These are phyloP conservation scores for Apoderus coryli DNA, from an alignment of 2,888 invertebrate genomes.

Conservation along the genomic window DNA sequence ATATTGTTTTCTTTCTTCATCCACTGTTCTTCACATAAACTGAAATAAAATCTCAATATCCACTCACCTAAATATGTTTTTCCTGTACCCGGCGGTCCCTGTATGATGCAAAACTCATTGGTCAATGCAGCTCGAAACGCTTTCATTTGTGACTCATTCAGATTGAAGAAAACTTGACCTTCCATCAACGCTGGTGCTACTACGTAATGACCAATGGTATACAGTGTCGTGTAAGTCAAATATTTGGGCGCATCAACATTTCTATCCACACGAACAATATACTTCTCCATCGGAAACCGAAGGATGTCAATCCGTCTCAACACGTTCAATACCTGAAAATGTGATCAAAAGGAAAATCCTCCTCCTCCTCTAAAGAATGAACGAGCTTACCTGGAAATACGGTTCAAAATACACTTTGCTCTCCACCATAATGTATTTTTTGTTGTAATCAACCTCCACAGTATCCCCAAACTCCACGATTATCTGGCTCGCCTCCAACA, in stretches of 20 bases:
- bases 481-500: constrained; percentile 39
- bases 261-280: constrained; percentile 43
- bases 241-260: constrained; percentile 26
- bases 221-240: too few relatives aligned
- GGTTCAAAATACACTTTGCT: constrained; percentile 71
- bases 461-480: constrained; percentile 27
- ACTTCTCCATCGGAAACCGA: constrained; percentile 52
- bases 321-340: constrained; percentile 55
- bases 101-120: constrained; percentile 60
- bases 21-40: too few relatives aligned
- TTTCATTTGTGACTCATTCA: constrained; percentile 40
- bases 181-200: too few relatives aligned
- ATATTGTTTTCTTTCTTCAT: too few relatives aligned
- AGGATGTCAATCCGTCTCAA: constrained; percentile 42
- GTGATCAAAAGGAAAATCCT: too few relatives aligned
- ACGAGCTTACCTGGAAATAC: constrained; percentile 60
- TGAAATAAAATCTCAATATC: constrained; percentile 1
- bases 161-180: constrained; percentile 13
- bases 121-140: constrained; percentile 56
- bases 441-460: constrained; percentile 1
- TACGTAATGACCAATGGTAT: too few relatives aligned
- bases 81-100: constrained; percentile 82
- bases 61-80: constrained; percentile 59
- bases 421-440: constrained; percentile 48
- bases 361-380: too few relatives aligned